Evolutionary conservation across 2,113 vertebrate species (phyloP), one percentile per base, ranked within the genome.

Genomic region (Labeo rohita): DNA sequence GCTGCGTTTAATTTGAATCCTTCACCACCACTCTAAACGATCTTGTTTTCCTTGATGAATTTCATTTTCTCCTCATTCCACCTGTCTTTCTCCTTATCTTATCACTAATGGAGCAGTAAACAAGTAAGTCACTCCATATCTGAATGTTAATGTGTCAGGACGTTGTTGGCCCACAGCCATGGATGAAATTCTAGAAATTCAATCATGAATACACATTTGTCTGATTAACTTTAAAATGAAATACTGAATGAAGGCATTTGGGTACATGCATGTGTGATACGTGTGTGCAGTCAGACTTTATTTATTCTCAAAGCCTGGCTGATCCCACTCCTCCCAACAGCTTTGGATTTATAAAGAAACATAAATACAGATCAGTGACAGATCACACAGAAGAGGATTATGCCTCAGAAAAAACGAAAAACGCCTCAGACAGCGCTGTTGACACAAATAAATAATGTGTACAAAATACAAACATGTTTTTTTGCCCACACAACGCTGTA

Each of bases 11-110:
- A 45, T 13, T 23, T 2, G 4, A 66, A 28, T 65, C 13, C 61
- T 49, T 65, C 12, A 47, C 12, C 7, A 6, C 13, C 59, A 18
- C 39, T 65, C n/a, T 16, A 80, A 80, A 49, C 28, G n/a, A 80
- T 80, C 43, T 47, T 10, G 43, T 75, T 75, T 49, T 49, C 59
- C 49, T n/a, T 80, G 59, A 80, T 80, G 13, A 65, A 16, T 65
- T 47, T 34, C 6, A 47, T 80, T 80, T 80, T 65, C 59, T 63
- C n/a, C 43, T 80, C 43, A 80, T 80, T 80, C 39, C n/a, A 80
- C 79, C 43, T 49, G 79, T 80, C 79, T 18, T 18, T 80, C 59
- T 65, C 79, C 13, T 39, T 43, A 65, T 49, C 79, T 47, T 66
- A 66, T 49, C 79, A 3, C 43, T 34, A 80, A 80, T 34, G 59